phyloP scores from a whole-genome alignment of 2,888 invertebrate genomes.

The Tachina lurida region DNA sequence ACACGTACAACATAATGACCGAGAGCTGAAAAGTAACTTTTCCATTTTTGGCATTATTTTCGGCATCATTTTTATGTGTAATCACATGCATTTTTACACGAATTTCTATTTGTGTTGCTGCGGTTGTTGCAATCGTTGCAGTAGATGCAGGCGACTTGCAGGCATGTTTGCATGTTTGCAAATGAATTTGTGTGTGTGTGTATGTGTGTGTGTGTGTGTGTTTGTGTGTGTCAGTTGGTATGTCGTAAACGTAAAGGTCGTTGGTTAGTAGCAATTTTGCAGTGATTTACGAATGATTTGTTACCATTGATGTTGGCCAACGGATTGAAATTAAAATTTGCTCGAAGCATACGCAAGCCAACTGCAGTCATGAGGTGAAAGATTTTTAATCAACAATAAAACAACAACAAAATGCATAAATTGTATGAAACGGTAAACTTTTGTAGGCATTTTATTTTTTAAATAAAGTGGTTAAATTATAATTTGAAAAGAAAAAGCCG shows the following conservation, averaged over 20 bases:
- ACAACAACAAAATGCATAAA: not conserved
- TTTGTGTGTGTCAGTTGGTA: slow-evolving; percentile 20
- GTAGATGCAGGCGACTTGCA: slow-evolving; percentile 3
- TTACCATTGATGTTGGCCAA: slow-evolving; percentile 56
- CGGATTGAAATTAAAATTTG: slow-evolving; percentile 50
- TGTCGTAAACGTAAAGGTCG: slow-evolving; percentile 65
- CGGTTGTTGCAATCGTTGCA: slow-evolving; percentile 14
- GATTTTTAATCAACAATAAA: slow-evolving; percentile 34
- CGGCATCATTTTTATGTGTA: slow-evolving; percentile 56
- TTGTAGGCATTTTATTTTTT: slow-evolving; percentile 7
- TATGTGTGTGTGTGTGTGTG: not conserved
- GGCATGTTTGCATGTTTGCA: not conserved
- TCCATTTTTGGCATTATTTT: slow-evolving; percentile 70
- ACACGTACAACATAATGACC: slow-evolving; percentile 59
- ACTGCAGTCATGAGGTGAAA: slow-evolving; percentile 48
- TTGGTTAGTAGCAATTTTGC: slow-evolving; percentile 67
- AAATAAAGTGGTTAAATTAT: slow-evolving; percentile 1
- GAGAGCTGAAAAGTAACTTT: slow-evolving; percentile 63
- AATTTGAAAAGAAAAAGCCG: not conserved
- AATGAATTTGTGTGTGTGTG: not conserved
- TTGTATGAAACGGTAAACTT: slow-evolving; percentile 11
- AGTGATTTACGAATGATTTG: slow-evolving; percentile 69
- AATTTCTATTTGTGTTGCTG: slow-evolving; percentile 52
- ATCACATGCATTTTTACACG: slow-evolving; percentile 71
- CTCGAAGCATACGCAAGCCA: slow-evolving; percentile 30